A percentile compares a stretch with the other conserved stretches of the same genome.
Conservation (phyloP, 1,140 invertebrate species). For the Achatina immaculata region DNA sequence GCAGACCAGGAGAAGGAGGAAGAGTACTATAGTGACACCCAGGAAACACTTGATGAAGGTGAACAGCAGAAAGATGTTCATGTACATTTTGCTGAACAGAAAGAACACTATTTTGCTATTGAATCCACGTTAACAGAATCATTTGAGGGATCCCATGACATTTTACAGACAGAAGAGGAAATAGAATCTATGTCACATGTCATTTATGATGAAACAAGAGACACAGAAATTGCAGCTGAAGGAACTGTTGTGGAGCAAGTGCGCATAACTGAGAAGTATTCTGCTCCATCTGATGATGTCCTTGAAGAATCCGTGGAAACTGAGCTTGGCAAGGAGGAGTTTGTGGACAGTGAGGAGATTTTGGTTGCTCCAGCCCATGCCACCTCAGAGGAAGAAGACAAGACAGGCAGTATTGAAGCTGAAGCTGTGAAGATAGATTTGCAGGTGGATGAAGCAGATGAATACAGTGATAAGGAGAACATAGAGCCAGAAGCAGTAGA, state of each 20-base stretch:
- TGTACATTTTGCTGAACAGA: background rate
- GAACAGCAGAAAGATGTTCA: background rate
- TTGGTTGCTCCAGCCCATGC: background rate
- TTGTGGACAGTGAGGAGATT: background rate
- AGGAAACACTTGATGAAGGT: background rate
- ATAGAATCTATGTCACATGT: background rate
- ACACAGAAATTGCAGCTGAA: conserved; percentile 1
- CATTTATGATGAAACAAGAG: background rate
- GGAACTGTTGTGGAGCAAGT: conserved; percentile 1
- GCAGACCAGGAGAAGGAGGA: background rate
- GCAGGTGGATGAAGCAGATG: background rate
- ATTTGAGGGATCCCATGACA: background rate
- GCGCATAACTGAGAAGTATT: background rate
- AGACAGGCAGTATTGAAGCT: background rate
- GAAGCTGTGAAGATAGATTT: background rate
- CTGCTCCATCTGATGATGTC: background rate
- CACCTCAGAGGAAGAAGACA: background rate
- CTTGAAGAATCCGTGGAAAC: background rate
- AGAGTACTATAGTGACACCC: background rate
- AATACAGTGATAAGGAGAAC: background rate
- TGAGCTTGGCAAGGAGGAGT: conserved; percentile 4
- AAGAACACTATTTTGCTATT: background rate
- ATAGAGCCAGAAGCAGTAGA: background rate
- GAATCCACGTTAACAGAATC: background rate
- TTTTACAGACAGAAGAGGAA: background rate